phyloP scores from a whole-genome alignment of 2,113 vertebrate species.

The Ivindomyrus marchei region DNA sequence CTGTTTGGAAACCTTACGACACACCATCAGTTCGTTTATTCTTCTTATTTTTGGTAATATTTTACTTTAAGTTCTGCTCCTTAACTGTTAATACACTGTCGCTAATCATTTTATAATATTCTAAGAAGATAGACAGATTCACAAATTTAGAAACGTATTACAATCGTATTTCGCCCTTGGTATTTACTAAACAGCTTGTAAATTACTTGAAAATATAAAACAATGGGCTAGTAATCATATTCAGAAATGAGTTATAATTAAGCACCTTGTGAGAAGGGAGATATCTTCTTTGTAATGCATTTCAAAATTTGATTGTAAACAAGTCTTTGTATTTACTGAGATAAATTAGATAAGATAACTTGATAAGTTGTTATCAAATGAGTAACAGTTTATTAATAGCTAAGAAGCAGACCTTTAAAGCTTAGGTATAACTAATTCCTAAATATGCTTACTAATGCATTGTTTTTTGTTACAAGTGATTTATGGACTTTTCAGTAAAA shows the following conservation, averaged over 20 bases:
- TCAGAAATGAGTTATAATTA: not conserved
- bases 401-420: not conserved
- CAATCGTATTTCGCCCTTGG: not conserved
- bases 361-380: not conserved
- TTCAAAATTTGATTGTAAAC: not conserved
- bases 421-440: not conserved
- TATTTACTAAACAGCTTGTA: too few species aligned
- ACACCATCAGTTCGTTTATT: not conserved
- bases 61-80: not conserved
- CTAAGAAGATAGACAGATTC: not conserved
- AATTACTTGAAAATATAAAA: too few species aligned
- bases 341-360: not conserved
- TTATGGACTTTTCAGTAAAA: not conserved
- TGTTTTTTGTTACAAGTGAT: not conserved
- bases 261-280: not conserved
- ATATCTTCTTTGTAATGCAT: not conserved
- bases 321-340: not conserved
- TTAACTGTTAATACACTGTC: not conserved
- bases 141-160: not conserved
- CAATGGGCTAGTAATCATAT: not conserved
- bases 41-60: not conserved
- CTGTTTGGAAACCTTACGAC: not conserved
- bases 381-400: not conserved
- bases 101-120: not conserved
- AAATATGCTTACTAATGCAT: not conserved